Evolutionary conservation across 2,797 vertebrate genomes (phyloP).

Genomic region (Enteromius trimaculatus): DNA sequence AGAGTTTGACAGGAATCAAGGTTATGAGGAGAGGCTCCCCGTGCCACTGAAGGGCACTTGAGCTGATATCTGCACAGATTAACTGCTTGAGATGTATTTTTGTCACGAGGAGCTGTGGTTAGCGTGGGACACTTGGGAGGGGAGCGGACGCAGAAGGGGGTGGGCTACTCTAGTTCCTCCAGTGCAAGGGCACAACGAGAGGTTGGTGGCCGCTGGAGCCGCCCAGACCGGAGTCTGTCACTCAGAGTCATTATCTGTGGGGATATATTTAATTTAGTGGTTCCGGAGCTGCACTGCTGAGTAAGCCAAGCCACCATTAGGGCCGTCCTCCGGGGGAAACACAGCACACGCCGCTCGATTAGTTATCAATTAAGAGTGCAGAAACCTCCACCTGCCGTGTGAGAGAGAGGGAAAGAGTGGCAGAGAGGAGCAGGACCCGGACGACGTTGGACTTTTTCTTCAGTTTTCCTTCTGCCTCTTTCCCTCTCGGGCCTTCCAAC

Average conservation of each 20-base stretch:
- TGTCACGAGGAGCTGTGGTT: slow-evolving; percentile 52
- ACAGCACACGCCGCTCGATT: slow-evolving; percentile 81
- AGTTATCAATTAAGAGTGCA: slow-evolving; percentile 84
- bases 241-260: slow-evolving; percentile 72
- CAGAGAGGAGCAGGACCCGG: slow-evolving; percentile 22
- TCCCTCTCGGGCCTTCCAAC: slow-evolving; percentile 55
- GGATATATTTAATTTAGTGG: slow-evolving; percentile 74
- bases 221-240: slow-evolving; percentile 65
- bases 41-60: slow-evolving; percentile 76
- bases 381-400: slow-evolving; percentile 77
- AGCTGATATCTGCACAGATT: slow-evolving; percentile 83
- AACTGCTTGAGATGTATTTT: slow-evolving; percentile 75
- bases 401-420: slow-evolving; percentile 45
- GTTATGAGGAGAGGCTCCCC: slow-evolving; percentile 56
- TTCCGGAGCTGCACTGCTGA: slow-evolving; percentile 71
- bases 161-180: slow-evolving; percentile 22
- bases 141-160: slow-evolving; percentile 20
- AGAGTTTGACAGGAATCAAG: slow-evolving; percentile 43
- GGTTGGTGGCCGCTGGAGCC: slow-evolving; percentile 63
- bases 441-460: slow-evolving; percentile 55
- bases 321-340: slow-evolving; percentile 75
- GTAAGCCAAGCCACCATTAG: slow-evolving; percentile 71
- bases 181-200: slow-evolving; percentile 55
- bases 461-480: not conserved
- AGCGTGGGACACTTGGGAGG: slow-evolving; percentile 18